Base-by-base conservation (phyloP, 2,888 invertebrate genomes). In the Bugula neritina region DNA sequence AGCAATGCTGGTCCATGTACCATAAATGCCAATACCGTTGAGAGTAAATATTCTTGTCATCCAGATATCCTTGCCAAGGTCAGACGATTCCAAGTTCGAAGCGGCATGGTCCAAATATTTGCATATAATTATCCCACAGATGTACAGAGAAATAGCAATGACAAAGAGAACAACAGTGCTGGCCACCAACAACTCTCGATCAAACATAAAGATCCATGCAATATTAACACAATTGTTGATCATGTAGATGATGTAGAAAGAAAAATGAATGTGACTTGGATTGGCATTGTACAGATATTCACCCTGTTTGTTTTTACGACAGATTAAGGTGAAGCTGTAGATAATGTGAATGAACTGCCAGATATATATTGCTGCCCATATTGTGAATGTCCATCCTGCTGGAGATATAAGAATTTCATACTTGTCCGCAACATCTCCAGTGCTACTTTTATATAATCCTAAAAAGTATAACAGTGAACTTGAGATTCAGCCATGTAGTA, bases 1-100 rank as follows among this genome's bases (percentile, higher is more conserved):
- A 0, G 81, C 82, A 2, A 82, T 75, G 1, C 79, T 79, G 5
- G 76, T 76, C 81, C 81, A 82, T 0, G 79, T 77, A 3, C 79
- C 80, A 71, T 80, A 81, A 72, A 81, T 78, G n/a, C 77, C 79
- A n/a, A 82, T 72, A 1, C 80, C 81, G 72, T 82, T 82, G 35
- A 80, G 80, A 0, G 81, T 78, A 17, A 82, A 72, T 5, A 79
- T 72, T 43, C 82, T 74, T 3, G 77, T 77, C 35, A 80, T 70
- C 82, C 82, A 82, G 35, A 81, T 76, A 52, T 81, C 81, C 17
- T 72, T 71, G 3, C 72, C 73, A 13, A 78, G 71, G 3, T 73
- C 74, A 69, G 77, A 75, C n/a, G 76, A 74, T 29, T 75, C 69
- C 72, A 81, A 74, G 13, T 73, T 71, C 17, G 74, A 71, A 10